These are phyloP conservation scores for Nicator chloris DNA, from an alignment of 2,113 vertebrate species.

Conservation along the genomic window DNA sequence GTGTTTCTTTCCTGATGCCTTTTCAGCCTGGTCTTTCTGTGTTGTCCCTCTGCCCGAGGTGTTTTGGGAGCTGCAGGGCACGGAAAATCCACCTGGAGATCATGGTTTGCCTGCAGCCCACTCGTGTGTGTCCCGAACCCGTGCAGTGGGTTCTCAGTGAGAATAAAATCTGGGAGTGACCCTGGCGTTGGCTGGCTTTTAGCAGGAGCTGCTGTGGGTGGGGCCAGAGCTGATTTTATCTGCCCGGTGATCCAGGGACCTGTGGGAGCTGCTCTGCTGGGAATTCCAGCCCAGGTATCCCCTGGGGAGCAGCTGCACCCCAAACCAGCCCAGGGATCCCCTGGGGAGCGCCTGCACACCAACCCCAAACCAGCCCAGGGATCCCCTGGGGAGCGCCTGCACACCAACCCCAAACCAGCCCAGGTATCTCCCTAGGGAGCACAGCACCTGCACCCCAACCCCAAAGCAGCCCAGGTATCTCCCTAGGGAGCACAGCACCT, in stretches of 20 bases:
- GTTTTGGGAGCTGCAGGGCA: background rate
- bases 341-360: too few relatives aligned
- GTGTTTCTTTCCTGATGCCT: background rate
- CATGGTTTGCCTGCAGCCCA: background rate
- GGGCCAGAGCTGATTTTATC: background rate
- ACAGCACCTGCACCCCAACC: too few relatives aligned
- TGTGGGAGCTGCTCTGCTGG: background rate
- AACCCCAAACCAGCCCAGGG: too few relatives aligned
- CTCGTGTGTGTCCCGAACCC: background rate
- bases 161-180: background rate
- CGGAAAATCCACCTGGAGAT: background rate
- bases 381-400: too few relatives aligned
- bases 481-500: too few relatives aligned
- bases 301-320: background rate
- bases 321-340: background rate
- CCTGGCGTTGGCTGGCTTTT: fast-evolving
- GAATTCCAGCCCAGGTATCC: background rate
- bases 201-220: background rate
- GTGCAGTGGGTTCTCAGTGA: too few relatives aligned
- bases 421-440: too few relatives aligned
- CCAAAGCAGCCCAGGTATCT: too few relatives aligned
- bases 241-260: background rate
- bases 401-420: too few relatives aligned
- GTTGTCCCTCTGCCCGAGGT: background rate
- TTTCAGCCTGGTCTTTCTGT: background rate